Percentiles rank a stretch among this genome's conserved stretches.
phyloP scores from a whole-genome alignment of 2,113 vertebrate genomes.

The Xiphias gladius region DNA sequence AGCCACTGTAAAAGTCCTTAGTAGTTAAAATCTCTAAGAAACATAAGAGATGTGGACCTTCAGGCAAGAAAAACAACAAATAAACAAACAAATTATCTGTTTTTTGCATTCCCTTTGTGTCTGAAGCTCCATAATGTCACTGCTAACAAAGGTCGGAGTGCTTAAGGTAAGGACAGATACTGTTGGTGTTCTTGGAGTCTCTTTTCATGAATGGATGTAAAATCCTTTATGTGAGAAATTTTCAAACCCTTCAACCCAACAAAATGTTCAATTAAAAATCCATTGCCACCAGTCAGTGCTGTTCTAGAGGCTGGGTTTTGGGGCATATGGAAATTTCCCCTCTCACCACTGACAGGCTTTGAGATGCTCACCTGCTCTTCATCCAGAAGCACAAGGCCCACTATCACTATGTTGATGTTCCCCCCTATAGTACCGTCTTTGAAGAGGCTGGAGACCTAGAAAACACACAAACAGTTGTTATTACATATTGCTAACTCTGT shows the following conservation, averaged over 20 bases:
- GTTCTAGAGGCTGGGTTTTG: neutral
- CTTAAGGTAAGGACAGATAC: neutral
- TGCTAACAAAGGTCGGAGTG: neutral
- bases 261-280: neutral
- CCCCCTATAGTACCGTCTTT: conserved; percentile 93
- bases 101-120: neutral
- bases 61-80: conserved; percentile 35
- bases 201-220: neutral
- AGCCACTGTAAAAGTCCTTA: conserved; percentile 76
- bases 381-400: conserved; percentile 91
- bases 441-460: conserved; percentile 91
- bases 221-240: neutral
- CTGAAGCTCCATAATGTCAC: neutral
- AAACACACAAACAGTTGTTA: conserved; percentile 29
- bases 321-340: neutral
- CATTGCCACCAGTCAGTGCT: neutral
- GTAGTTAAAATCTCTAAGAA: conserved; percentile 37
- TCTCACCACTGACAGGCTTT: neutral
- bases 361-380: conserved; percentile 88
- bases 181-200: neutral
- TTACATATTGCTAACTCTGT: neutral
- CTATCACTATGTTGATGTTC: conserved; percentile 91
- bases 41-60: conserved; percentile 13
- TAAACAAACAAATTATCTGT: conserved; percentile 32
- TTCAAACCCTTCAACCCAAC: neutral